Percentiles rank a stretch among this genome's conserved stretches.
Conservation (phyloP, 1,140 invertebrate species). For the Drosophila trapezifrons region DNA sequence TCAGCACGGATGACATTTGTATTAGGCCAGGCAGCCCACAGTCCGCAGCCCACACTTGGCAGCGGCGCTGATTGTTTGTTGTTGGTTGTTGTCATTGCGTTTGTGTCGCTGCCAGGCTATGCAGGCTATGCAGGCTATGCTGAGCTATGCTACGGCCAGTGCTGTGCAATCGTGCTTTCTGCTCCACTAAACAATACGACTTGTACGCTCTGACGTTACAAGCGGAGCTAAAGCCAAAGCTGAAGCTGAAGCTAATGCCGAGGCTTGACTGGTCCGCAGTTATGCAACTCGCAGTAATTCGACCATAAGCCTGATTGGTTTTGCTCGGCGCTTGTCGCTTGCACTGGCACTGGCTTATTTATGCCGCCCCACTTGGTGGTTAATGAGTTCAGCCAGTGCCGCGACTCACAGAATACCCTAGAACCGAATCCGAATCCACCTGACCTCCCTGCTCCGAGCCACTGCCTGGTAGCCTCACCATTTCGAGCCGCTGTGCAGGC, state of each 20-base stretch:
- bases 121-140: neutral
- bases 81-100: conserved; percentile 17
- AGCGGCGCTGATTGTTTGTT: conserved; percentile 40
- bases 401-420: conserved; percentile 24
- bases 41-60: conserved; percentile 28
- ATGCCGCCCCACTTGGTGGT: conserved; percentile 40
- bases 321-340: conserved; percentile 56
- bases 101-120: conserved; percentile 17
- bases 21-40: conserved; percentile 40
- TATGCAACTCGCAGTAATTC: conserved; percentile 71
- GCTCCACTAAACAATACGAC: conserved; percentile 69
- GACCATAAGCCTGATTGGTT: conserved; percentile 67
- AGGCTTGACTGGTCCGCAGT: conserved; percentile 40
- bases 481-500: neutral
- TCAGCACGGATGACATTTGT: conserved; percentile 65
- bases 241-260: conserved; percentile 13
- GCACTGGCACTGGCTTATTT: conserved; percentile 38
- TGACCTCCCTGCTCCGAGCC: neutral
- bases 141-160: neutral
- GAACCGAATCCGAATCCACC: conserved; percentile 18
- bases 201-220: conserved; percentile 26
- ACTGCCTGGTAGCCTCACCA: neutral
- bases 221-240: conserved; percentile 6
- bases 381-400: conserved; percentile 34
- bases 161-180: conserved; percentile 57